Conservation (phyloP, 23 tunicate species). For the Trididemnum miniatum region DNA sequence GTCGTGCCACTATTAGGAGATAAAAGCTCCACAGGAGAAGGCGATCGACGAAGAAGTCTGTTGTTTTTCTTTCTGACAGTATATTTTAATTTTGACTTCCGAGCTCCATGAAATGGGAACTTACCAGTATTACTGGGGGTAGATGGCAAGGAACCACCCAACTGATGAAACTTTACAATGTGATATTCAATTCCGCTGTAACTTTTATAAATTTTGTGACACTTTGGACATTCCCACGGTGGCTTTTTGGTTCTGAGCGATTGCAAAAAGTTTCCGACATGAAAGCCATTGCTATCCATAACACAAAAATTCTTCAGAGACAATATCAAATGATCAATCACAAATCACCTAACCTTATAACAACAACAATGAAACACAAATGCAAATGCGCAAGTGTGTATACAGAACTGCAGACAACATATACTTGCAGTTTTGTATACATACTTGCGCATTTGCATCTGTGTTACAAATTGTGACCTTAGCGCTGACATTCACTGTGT, state of each 20-base stretch:
- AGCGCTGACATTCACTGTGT: no score
- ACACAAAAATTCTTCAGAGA: neutral
- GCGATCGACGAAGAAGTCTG: slow-evolving; percentile 43
- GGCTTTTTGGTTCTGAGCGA: slow-evolving; percentile 63
- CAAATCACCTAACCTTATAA: no score
- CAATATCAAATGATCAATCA: no score
- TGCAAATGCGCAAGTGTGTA: no score
- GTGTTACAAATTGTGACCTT: no score
- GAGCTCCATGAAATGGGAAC: neutral
- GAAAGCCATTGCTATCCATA: slow-evolving; percentile 30
- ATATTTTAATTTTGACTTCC: slow-evolving; percentile 56
- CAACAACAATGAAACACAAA: no score
- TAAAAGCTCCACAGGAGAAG: slow-evolving; percentile 65
- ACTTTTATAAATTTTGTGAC: slow-evolving; percentile 72
- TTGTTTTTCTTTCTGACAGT: slow-evolving; percentile 61
- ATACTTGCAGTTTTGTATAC: no score
- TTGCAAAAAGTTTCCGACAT: slow-evolving; percentile 51
- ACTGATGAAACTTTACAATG: slow-evolving; percentile 66
- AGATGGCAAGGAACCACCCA: slow-evolving; percentile 15
- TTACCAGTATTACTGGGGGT: slow-evolving; percentile 27
- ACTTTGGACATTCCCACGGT: slow-evolving; percentile 90
- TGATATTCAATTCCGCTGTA: slow-evolving; percentile 79
- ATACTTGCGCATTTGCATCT: no score
- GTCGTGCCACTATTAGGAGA: slow-evolving; percentile 56
- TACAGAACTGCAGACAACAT: no score